Conservation (phyloP, 2,888 invertebrate genomes). For the Mactromeris polynyma region DNA sequence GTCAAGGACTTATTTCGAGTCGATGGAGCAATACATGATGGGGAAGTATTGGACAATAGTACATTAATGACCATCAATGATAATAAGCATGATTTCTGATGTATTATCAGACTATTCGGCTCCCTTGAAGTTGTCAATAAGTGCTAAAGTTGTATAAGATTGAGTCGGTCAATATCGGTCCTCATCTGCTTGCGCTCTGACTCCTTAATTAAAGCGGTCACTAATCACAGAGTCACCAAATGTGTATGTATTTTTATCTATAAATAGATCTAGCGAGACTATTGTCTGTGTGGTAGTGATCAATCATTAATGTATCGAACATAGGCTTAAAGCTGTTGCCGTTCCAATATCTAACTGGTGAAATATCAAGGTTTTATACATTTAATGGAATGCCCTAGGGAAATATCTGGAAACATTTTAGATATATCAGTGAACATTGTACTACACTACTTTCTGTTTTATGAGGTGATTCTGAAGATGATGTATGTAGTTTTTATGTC, state of each 20-base stretch:
- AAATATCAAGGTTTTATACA: slow-evolving; percentile 6
- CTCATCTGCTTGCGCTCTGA: not conserved
- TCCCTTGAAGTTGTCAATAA: slow-evolving; percentile 25
- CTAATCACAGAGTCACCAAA: not conserved
- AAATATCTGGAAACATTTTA: not conserved
- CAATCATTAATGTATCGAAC: not conserved
- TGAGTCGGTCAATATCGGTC: slow-evolving; percentile 31
- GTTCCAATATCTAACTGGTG: not conserved
- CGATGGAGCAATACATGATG: not conserved
- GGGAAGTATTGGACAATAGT: not conserved
- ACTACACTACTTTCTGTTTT: not conserved
- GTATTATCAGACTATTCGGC: slow-evolving; percentile 26
- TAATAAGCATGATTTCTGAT: not conserved
- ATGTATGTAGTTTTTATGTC: slow-evolving; percentile 14
- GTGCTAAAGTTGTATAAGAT: slow-evolving; percentile 37
- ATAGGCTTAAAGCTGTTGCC: not conserved
- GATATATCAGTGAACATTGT: not conserved
- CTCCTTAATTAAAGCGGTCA: slow-evolving; percentile 25
- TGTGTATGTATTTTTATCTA: slow-evolving; percentile 13
- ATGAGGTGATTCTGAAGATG: not conserved
- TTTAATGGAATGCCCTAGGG: slow-evolving; percentile 4
- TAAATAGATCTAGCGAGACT: not conserved
- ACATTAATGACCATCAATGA: not conserved
- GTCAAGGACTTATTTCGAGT: not conserved
- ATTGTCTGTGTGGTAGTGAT: not conserved